phyloP scores from a whole-genome alignment of 2,888 invertebrate species.

The Coenonympha arcania region DNA sequence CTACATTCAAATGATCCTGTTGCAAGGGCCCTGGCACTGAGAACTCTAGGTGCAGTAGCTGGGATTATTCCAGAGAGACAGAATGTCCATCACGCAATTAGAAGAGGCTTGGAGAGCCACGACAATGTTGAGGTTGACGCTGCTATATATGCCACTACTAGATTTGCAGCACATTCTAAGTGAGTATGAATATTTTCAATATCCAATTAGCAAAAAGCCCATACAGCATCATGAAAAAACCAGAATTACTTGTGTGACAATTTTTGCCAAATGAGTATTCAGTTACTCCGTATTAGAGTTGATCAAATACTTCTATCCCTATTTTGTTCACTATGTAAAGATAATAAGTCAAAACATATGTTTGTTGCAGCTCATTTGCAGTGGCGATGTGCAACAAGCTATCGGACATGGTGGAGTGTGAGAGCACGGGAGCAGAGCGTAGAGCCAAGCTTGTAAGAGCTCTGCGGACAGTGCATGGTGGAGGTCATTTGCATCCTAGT shows the following conservation, averaged over 20 bases:
- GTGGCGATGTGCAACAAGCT: conserved; percentile 96
- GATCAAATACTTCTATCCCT: too few species aligned
- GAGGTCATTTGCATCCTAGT: conserved; percentile 39
- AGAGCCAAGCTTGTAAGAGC: conserved; percentile 93
- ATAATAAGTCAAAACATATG: too few species aligned
- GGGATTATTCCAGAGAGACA: conserved; percentile 94
- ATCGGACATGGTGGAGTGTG: conserved; percentile 94
- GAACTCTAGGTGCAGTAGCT: conserved; percentile 93
- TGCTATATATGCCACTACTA: conserved; percentile 94
- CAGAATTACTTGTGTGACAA: too few species aligned
- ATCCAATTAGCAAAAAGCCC: too few species aligned
- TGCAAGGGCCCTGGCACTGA: conserved; percentile 90
- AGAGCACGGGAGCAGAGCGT: conserved; percentile 93
- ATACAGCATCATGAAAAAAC: too few species aligned
- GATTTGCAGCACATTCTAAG: conserved; percentile 96
- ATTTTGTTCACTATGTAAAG: too few species aligned
- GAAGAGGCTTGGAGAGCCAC: conserved; percentile 92
- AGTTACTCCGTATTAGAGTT: too few species aligned
- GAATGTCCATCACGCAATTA: conserved; percentile 95
- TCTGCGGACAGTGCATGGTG: conserved; percentile 94
- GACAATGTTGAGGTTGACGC: conserved; percentile 97
- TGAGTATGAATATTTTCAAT: conserved; percentile 65
- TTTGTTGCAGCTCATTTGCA: conserved; percentile 95
- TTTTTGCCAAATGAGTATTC: too few species aligned
- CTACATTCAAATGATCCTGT: conserved; percentile 98